Evolutionary conservation across 92 coral and sea anemone species (phyloP).

Genomic region (Phymanthus crucifer): DNA sequence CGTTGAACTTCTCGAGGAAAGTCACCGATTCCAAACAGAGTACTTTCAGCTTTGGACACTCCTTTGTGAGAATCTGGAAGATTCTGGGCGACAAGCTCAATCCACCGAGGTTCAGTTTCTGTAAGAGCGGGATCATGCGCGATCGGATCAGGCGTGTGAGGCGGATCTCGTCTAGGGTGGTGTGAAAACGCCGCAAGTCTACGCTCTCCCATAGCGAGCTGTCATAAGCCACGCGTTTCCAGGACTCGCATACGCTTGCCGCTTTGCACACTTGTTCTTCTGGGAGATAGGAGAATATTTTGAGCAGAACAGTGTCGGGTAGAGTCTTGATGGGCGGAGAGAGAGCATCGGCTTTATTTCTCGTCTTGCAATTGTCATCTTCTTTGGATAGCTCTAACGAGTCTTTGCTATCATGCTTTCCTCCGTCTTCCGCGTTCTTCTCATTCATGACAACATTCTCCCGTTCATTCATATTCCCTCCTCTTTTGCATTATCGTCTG

Average conservation of each 20-base stretch:
- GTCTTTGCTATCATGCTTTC: not conserved
- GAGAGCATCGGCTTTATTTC: too few relatives aligned
- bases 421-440: not conserved
- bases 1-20: slow-evolving; percentile 62
- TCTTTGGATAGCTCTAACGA: not conserved
- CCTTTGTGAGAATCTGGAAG: slow-evolving; percentile 58
- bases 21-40: slow-evolving; percentile 73
- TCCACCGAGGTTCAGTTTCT: slow-evolving; percentile 70
- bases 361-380: not conserved
- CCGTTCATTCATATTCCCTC: not conserved
- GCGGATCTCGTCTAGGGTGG: slow-evolving; percentile 63
- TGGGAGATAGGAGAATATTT: slow-evolving; percentile 66
- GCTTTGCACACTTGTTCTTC: slow-evolving; percentile 61
- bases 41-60: slow-evolving; percentile 66
- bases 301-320: slow-evolving; percentile 80
- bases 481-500: not conserved
- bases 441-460: not conserved
- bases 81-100: slow-evolving; percentile 72
- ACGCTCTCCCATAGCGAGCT: slow-evolving; percentile 79
- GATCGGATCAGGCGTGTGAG: slow-evolving; percentile 69
- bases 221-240: slow-evolving; percentile 86
- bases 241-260: slow-evolving; percentile 69
- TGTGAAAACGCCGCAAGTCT: slow-evolving; percentile 67
- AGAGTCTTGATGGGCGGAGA: slow-evolving; percentile 21
- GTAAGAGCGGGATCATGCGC: slow-evolving; percentile 67